Conservation (phyloP, 1,140 invertebrate genomes). For the Megalonaias nervosa region DNA sequence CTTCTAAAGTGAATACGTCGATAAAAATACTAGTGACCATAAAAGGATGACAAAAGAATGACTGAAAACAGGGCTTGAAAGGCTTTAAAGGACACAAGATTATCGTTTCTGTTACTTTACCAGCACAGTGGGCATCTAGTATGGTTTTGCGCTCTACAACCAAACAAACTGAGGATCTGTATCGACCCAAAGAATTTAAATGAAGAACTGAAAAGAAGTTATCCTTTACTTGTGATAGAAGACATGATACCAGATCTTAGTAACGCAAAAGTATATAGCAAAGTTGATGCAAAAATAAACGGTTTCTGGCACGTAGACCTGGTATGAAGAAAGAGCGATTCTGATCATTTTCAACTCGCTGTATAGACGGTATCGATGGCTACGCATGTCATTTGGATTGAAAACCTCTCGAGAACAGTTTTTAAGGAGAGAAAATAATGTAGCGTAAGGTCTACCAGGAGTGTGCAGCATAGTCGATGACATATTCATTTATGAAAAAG, state of each 20-base stretch:
- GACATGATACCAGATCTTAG: constrained; percentile 28
- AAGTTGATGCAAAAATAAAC: constrained; percentile 42
- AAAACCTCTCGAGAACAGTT: too few relatives aligned
- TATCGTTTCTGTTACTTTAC: too few relatives aligned
- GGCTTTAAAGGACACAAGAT: constrained; percentile 24
- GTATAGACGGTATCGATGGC: constrained; percentile 36
- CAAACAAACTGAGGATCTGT: too few relatives aligned
- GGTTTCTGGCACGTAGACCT: constrained; percentile 61
- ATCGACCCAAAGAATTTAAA: too few relatives aligned
- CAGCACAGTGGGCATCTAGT: too few relatives aligned
- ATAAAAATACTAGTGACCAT: constrained; percentile 20
- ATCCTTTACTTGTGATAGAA: constrained; percentile 3
- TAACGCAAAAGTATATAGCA: constrained; percentile 18
- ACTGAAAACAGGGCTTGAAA: constrained; percentile 16
- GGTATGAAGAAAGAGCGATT: constrained; percentile 36
- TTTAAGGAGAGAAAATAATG: constrained; percentile 38
- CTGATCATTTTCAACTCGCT: constrained; percentile 26
- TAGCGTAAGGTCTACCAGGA: constrained; percentile 59
- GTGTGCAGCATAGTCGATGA: constrained; percentile 66
- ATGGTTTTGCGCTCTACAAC: too few relatives aligned
- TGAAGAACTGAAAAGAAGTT: not conserved
- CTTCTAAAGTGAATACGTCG: constrained; percentile 31
- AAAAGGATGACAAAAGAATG: not conserved
- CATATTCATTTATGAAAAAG: constrained; percentile 60
- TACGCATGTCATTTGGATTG: constrained; percentile 20